Evolutionary conservation across 2,797 vertebrate genomes (phyloP), one percentile per base, ranked within the genome.

Genomic region (Chrysocyon brachyurus): DNA sequence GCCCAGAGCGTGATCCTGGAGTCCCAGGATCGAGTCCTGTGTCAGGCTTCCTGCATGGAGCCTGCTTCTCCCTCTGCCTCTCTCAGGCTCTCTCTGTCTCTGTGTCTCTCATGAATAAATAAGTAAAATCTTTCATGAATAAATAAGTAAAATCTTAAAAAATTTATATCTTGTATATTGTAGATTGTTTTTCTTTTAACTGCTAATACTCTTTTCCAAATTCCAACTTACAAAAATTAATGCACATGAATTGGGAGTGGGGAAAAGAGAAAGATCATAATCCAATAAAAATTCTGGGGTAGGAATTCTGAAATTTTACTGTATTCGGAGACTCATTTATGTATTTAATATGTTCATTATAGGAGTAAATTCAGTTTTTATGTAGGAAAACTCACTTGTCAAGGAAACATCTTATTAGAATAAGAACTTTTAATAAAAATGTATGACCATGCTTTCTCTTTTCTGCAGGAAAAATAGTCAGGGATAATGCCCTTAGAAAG

Each of bases 211-310:
- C 1, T 59, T 49, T 21, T 63, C 4, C 3, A 54, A 72, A 49
- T 97, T 97, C 52, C 63, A 70, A 3, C n/a, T 96, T 89, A 54
- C 4, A 64, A 87, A 88, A 92, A 64, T 6, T 22, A 40, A 73
- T 49, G 16, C 46, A 70, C 46, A 68, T 70, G 26, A 87, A 64
- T 83, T 78, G 8, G 21, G 15, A 46, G 21, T 3, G 22, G 0
- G 8, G 22, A 68, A 56, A 33, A 81, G 3, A 87, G 75, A 96
- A 46, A 92, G 36, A 49, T 40, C 10, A 22, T 7, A 94, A 93
- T 88, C 17, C 15, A 79, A 8, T 0, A 10, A 75, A 97, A 68
- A 49, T 0, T 36, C n/a, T 64, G 61, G 61, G 49, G n/a, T 93
- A 21, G 77, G 61, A 78, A 95, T 97, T 95, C 54, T 63, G 17